Base-by-base conservation (phyloP, 1,140 invertebrate species). In the Euwallacea similis region DNA sequence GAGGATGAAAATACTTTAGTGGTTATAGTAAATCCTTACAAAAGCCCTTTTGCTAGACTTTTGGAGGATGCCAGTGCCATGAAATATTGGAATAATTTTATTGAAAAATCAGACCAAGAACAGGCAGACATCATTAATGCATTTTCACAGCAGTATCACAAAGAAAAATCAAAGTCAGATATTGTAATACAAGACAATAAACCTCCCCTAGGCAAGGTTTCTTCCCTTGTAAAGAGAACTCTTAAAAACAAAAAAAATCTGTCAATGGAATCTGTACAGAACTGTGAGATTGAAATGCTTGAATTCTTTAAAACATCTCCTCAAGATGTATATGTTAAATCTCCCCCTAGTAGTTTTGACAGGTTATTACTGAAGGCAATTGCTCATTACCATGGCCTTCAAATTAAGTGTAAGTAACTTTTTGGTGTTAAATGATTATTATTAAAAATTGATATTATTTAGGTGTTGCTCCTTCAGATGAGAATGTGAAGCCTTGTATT, bases 321-420 rank as follows among this genome's bases (percentile, higher is more conserved):
- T 63, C 15, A 73, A 53, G 63, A 69, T 50, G 65, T 62, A 41
- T 78, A 76, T 70, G 54, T 75, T 16, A 74, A 77, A 59, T 65
- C 15, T 21, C 76, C 78, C n/a, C 42, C 67, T 9, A 77, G 73
- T 41, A 76, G 73, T 73, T 80, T 77, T 73, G 78, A 80, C 54
- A 69, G 78, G 68, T 72, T 80, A 50, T 68, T 80, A 42, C 65
- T 79, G 21, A 78, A 77, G 74, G 77, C 75, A 10, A 72, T 79
- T 73, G 79, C 79, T 58, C 75, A 77, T 65, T 79, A 77, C 69
- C 77, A 80, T 61, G 71, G 71, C 44, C 70, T 80, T 54, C 43
- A 76, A 58, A 78, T 76, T 54, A 60, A 75, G 67, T 76, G 77
- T 80, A 75, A 33, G 55, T 11, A n/a, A 16, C 10, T 58, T 33